phyloP scores from a whole-genome alignment of 2,888 invertebrate genomes.

The Plagodis dolabraria region DNA sequence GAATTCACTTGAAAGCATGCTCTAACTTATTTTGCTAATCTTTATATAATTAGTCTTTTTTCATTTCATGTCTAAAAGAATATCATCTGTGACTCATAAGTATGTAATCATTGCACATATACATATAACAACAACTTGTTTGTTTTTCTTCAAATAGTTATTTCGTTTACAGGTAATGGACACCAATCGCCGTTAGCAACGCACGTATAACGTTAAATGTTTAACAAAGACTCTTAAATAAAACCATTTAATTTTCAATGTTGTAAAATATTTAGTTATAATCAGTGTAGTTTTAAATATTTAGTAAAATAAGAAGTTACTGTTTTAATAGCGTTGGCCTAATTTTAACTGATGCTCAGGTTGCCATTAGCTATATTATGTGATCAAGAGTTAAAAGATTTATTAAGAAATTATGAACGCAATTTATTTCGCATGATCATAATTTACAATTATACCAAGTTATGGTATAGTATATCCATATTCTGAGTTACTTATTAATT shows the following conservation, averaged over 20 bases:
- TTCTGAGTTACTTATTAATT: no score
- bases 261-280: constrained; percentile 22
- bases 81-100: constrained; percentile 15
- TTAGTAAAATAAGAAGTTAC: constrained; percentile 14
- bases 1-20: no score
- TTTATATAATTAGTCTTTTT: constrained; percentile 26
- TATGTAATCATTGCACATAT: constrained; percentile 15
- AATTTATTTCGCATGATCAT: no score
- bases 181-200: constrained; percentile 84
- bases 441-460: no score
- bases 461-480: no score
- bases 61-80: constrained; percentile 13
- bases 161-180: constrained; percentile 71
- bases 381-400: not conserved
- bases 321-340: constrained; percentile 15
- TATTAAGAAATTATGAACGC: no score
- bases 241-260: constrained; percentile 33
- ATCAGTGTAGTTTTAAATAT: constrained; percentile 18
- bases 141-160: not conserved
- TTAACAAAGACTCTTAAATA: constrained; percentile 44
- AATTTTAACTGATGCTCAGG: not conserved
- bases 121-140: not conserved
- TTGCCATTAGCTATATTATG: not conserved
- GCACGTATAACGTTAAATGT: constrained; percentile 80
- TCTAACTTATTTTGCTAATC: constrained; percentile 1